These are phyloP conservation scores for Drosophila neocordata DNA, from an alignment of 1,140 invertebrate genomes.

Conservation along the genomic window DNA sequence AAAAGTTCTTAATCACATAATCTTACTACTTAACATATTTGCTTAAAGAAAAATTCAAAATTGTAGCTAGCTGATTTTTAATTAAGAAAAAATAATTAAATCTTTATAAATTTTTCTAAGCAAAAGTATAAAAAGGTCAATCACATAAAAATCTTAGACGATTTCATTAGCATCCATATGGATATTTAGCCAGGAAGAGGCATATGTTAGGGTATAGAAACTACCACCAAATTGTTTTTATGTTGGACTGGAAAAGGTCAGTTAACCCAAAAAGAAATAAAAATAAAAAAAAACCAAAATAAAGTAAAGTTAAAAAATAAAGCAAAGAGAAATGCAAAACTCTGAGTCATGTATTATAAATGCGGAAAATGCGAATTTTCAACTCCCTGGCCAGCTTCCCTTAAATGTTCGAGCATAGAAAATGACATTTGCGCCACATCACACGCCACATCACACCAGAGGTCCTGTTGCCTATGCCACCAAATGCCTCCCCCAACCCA, in stretches of 20 bases:
- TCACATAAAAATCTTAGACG: too few species aligned
- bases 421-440: constrained; percentile 72
- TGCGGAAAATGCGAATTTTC: constrained; percentile 63
- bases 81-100: too few species aligned
- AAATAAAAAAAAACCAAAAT: not conserved
- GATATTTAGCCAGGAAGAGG: too few species aligned
- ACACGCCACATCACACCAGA: too few species aligned
- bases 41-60: too few species aligned
- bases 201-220: not conserved
- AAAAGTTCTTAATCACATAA: too few species aligned
- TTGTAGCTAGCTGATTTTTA: too few species aligned
- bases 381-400: constrained; percentile 39
- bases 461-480: not conserved
- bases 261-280: constrained; percentile 49
- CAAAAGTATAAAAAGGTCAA: too few species aligned
- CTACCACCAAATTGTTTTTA: not conserved
- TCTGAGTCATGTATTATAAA: constrained; percentile 64
- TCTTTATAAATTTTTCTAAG: too few species aligned
- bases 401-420: constrained; percentile 44
- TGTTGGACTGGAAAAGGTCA: constrained; percentile 54
- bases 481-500: not conserved
- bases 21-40: too few species aligned
- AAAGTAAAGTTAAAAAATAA: not conserved
- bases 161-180: too few species aligned
- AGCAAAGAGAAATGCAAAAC: constrained; percentile 47